These are phyloP conservation scores for Meandrusa payeni DNA, from an alignment of 2,888 invertebrate species.

Conservation along the genomic window DNA sequence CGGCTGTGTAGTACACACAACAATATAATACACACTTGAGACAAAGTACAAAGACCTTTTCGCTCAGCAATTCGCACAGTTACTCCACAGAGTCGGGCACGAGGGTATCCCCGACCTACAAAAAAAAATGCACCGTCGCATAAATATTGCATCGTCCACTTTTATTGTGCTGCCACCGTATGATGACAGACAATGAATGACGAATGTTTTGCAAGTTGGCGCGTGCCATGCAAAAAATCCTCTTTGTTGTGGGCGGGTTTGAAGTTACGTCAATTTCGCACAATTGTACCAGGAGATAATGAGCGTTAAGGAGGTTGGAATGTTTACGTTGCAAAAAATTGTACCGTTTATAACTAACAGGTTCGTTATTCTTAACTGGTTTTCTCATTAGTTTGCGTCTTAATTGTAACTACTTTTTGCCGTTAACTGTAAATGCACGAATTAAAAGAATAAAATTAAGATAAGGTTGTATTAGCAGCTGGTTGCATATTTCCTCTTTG, in stretches of 20 bases:
- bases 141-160: slow-evolving; percentile 54
- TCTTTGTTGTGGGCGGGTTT: slow-evolving; percentile 52
- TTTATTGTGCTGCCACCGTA: slow-evolving; percentile 65
- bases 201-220: slow-evolving; percentile 47
- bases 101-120: slow-evolving; percentile 72
- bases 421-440: slow-evolving; percentile 10
- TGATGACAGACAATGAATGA: slow-evolving; percentile 73
- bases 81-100: slow-evolving; percentile 43
- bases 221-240: slow-evolving; percentile 63
- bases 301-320: slow-evolving; percentile 43
- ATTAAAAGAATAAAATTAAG: neutral
- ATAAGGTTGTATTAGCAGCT: too few species aligned
- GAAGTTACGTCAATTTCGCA: slow-evolving; percentile 77
- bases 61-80: slow-evolving; percentile 53
- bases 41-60: slow-evolving; percentile 44
- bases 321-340: slow-evolving; percentile 43
- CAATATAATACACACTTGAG: slow-evolving; percentile 19
- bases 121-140: slow-evolving; percentile 58
- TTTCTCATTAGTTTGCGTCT: slow-evolving; percentile 26
- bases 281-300: slow-evolving; percentile 71
- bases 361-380: slow-evolving; percentile 26
- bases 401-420: slow-evolving; percentile 6
- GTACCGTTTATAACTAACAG: slow-evolving; percentile 12
- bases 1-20: neutral
- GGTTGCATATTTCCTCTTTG: neutral